These are phyloP conservation scores for Spheniscus humboldti DNA, from an alignment of 2,797 vertebrate genomes.

Conservation along the genomic window DNA sequence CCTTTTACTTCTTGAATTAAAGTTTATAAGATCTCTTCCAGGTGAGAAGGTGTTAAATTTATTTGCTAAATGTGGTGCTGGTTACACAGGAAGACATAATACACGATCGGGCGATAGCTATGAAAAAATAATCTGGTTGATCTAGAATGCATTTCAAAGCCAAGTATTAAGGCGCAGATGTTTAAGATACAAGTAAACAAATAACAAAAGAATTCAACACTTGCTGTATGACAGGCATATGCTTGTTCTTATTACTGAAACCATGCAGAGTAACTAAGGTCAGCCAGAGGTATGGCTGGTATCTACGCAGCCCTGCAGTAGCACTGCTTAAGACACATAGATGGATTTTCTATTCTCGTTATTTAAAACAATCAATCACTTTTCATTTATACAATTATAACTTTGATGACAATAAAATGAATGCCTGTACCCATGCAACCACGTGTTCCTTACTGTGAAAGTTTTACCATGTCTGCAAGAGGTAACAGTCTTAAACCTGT, in stretches of 20 bases:
- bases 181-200: conserved; percentile 39
- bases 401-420: not conserved
- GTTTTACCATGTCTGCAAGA: not conserved
- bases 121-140: not conserved
- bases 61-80: not conserved
- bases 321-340: not conserved
- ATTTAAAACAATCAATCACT: not conserved
- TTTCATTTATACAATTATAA: not conserved
- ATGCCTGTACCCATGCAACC: not conserved
- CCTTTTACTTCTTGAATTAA: conserved; percentile 61
- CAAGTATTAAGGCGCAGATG: not conserved
- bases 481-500: fast-evolving
- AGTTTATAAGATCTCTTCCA: conserved; percentile 21
- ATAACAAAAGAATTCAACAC: conserved; percentile 1
- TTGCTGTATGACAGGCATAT: not conserved
- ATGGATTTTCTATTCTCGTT: not conserved
- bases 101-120: not conserved
- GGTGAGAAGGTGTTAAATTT: conserved; percentile 21
- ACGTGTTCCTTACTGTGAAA: fast-evolving
- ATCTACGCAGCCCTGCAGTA: not conserved
- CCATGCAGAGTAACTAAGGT: not conserved
- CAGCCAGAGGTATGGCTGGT: not conserved
- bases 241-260: not conserved
- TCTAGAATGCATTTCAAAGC: not conserved
- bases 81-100: not conserved